Base-by-base conservation (phyloP, 2,113 vertebrate genomes). In the Oreotrochilus melanogaster region DNA sequence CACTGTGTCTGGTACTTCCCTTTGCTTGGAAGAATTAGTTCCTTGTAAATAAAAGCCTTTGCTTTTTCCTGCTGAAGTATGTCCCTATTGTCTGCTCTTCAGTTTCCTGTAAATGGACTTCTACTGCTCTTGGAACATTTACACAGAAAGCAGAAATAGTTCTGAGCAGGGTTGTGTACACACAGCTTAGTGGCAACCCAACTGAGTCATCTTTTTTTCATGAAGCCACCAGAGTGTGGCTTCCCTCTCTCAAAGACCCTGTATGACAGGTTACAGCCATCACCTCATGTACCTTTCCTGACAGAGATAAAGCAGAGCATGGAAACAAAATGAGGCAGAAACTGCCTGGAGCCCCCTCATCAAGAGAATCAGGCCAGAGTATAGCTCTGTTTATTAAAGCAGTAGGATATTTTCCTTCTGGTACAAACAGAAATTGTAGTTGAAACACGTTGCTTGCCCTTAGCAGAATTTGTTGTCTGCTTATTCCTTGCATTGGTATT, bases 81-180 rank as follows among this genome's bases (percentile, higher is more conserved):
- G 64, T 88, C 72, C 60, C 78, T 89, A 86, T 94, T 95, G 92
- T 95, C 65, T 88, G 72, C 17, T 81, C 50, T 81, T 95, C 95
- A 86, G 92, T 94, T 96, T 96, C 88, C 88, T 86, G 88, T 75
- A 92, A 88, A 88, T 88, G 64, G 81, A 70, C 56, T 96, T 97
- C 92, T 78, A 92, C 67, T 80, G 56, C 71, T 92, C n/a, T 80
- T 86, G 75, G 72, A 94, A 74, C 0, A 0, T 51, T 86, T 88
- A 86, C 92, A 93, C 47, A 86, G 76, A 95, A 93, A 96, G 39
- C 69, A 96, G 61, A 94, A 93, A 93, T 75, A 92, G 64, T 57
- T 75, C 57, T 71, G 43, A 53, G 66, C 19, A 48, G 60, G 43
- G 12, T 43, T 81, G n/a, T 18, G 28, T 58, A 13, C 48, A 54